Evolutionary conservation across 2,113 vertebrate species (phyloP).

Genomic region (Zosterops borbonicus): DNA sequence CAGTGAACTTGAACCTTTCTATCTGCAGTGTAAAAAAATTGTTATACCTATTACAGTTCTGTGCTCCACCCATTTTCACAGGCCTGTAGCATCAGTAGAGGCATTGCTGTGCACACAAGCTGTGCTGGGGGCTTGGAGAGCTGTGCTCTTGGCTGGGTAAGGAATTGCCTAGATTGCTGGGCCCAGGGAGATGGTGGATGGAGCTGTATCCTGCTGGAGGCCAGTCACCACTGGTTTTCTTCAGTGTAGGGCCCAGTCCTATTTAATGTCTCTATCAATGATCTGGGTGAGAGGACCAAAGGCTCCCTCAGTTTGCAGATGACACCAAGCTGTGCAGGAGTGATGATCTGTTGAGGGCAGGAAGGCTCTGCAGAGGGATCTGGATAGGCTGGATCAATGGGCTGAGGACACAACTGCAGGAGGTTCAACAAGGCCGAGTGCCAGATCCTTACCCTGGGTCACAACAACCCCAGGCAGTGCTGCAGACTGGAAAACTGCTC

Average conservation of each 20-base stretch:
- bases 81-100: background rate
- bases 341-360: background rate
- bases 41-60: background rate
- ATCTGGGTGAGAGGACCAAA: fast-evolving
- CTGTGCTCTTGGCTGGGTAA: background rate
- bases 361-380: background rate
- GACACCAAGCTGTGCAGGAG: background rate
- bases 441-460: fast-evolving
- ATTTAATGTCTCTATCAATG: background rate
- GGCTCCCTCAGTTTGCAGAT: background rate
- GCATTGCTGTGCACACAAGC: background rate
- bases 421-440: background rate
- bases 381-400: background rate
- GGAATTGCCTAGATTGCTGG: background rate
- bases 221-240: fast-evolving
- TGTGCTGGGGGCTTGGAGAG: background rate
- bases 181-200: background rate
- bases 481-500: background rate
- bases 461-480: fast-evolving
- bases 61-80: background rate
- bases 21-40: background rate
- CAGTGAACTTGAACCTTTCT: background rate
- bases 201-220: background rate
- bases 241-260: background rate
- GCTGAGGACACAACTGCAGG: fast-evolving